Conservation (phyloP, 2,797 vertebrate genomes). For the Hippocampus kuda region DNA sequence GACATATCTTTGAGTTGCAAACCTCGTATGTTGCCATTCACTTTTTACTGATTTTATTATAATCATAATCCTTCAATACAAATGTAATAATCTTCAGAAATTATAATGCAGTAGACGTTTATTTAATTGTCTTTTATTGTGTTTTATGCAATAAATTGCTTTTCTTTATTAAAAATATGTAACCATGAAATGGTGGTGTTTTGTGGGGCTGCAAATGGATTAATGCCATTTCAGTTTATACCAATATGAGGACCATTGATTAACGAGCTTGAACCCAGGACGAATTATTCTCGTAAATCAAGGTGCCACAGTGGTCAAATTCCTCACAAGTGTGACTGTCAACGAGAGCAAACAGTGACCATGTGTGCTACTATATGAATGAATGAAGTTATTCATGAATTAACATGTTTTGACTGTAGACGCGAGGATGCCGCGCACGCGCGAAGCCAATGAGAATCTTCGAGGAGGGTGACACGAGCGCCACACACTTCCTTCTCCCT, state of each 20-base stretch:
- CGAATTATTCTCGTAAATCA: no score
- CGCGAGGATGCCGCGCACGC: neutral
- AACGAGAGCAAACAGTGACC: neutral
- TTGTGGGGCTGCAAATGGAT: neutral
- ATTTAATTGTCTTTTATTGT: no score
- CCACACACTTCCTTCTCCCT: conserved; percentile 49
- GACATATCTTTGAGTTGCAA: no score
- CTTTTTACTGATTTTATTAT: no score
- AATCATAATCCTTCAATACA: no score
- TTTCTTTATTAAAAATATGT: neutral
- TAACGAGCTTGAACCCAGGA: no score
- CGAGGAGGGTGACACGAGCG: conserved; percentile 24
- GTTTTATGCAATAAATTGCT: neutral
- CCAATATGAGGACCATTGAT: no score
- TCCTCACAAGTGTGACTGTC: neutral
- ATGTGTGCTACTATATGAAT: neutral
- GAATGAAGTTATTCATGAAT: neutral
- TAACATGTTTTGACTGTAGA: conserved; percentile 7
- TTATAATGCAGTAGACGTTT: no score
- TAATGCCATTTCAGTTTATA: no score
- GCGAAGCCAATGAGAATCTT: neutral
- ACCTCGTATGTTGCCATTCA: no score
- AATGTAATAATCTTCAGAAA: no score
- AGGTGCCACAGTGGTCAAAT: neutral
- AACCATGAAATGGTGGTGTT: neutral